These are phyloP conservation scores for Drosophila helvetica DNA, from an alignment of 2,888 invertebrate genomes.

Conservation along the genomic window DNA sequence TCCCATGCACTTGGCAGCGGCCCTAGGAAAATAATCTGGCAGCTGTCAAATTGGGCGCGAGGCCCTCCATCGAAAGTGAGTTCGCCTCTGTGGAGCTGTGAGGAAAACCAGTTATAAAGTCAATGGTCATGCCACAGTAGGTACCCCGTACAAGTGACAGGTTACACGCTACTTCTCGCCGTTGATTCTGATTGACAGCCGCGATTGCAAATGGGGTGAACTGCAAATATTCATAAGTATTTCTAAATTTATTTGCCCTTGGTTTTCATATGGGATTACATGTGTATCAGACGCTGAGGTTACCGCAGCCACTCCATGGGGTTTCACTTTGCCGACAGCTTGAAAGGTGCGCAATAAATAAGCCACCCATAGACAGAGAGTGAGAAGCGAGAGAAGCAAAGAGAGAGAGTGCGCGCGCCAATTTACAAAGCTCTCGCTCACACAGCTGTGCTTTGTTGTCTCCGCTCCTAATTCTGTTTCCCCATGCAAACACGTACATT, in stretches of 20 bases:
- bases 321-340: conserved; percentile 46
- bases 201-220: conserved; percentile 13
- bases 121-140: conserved; percentile 54
- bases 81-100: conserved; percentile 42
- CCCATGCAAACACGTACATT: conserved; percentile 7
- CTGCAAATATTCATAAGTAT: conserved; percentile 32
- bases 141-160: conserved; percentile 25
- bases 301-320: conserved; percentile 27
- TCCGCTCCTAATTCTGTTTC: conserved; percentile 7
- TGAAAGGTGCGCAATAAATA: conserved; percentile 54
- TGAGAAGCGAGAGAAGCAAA: neutral
- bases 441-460: conserved; percentile 51
- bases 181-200: conserved; percentile 21
- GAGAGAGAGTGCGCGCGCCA: conserved; percentile 20
- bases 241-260: conserved; percentile 32
- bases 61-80: conserved; percentile 14
- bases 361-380: conserved; percentile 14
- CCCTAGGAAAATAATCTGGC: conserved; percentile 26
- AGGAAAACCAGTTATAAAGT: conserved; percentile 54
- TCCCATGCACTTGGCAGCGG: conserved; percentile 44
- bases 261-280: conserved; percentile 18
- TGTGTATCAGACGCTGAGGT: conserved; percentile 9
- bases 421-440: conserved; percentile 36
- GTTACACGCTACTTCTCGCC: conserved; percentile 4
- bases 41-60: conserved; percentile 33